Conservation (phyloP, 2,113 vertebrate species). For the Delphinapterus leucas region DNA sequence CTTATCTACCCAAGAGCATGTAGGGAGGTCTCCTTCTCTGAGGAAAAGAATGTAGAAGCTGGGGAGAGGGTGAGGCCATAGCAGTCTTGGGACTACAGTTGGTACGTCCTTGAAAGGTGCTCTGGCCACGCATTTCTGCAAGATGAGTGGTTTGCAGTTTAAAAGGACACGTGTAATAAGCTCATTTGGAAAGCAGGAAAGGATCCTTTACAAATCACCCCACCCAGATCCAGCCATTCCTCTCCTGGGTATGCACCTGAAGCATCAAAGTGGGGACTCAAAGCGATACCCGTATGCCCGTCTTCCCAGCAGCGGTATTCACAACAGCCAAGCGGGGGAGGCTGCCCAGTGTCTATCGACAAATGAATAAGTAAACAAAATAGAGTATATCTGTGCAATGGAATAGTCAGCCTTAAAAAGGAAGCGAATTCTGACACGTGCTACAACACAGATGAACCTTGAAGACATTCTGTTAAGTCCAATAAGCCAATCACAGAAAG, state of each 20-base stretch:
- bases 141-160: not conserved
- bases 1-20: not conserved
- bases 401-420: not conserved
- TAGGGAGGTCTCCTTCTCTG: no score
- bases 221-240: not conserved
- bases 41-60: not conserved
- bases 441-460: accelerated
- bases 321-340: not conserved
- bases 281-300: not conserved
- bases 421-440: not conserved
- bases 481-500: not conserved
- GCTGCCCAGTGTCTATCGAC: not conserved
- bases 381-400: accelerated
- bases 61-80: not conserved
- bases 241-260: no score
- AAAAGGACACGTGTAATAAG: not conserved
- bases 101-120: accelerated
- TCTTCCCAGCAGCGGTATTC: not conserved
- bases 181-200: not conserved
- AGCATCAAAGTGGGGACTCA: no score
- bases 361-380: not conserved
- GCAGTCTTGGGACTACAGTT: not conserved
- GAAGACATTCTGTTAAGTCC: accelerated
- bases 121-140: not conserved
- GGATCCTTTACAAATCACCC: not conserved